phyloP scores from a whole-genome alignment of 53 echinoderm and acorn worm species.

The Pentamera pediparva region DNA sequence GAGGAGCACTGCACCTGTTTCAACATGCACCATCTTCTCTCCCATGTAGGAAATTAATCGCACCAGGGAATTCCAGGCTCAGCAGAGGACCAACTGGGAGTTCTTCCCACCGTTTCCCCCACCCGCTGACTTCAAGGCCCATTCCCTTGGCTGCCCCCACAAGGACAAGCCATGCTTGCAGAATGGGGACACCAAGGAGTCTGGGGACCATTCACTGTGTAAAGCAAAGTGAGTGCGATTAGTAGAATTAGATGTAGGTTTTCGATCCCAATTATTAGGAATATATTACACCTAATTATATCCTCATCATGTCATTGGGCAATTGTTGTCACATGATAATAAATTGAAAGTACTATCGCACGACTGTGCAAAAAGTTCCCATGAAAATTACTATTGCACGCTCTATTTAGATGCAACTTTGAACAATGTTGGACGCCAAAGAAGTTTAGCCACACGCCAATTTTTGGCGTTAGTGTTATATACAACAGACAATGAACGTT shows the following conservation, averaged over 20 bases:
- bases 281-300: not conserved
- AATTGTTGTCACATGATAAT: not conserved
- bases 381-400: too few species aligned
- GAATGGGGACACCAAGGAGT: not conserved
- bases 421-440: too few species aligned
- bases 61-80: constrained; percentile 20
- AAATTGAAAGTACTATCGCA: too few species aligned
- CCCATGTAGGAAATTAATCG: constrained; percentile 14
- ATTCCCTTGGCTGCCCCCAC: constrained; percentile 13
- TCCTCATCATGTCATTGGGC: not conserved
- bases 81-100: constrained; percentile 9
- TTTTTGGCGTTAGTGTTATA: too few species aligned
- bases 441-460: too few species aligned
- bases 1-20: too few species aligned
- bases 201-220: not conserved
- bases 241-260: not conserved
- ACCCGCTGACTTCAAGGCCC: constrained; percentile 3
- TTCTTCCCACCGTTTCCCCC: constrained; percentile 29
- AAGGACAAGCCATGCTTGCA: not conserved
- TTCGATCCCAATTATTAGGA: not conserved
- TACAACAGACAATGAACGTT: too few species aligned
- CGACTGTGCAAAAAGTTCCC: too few species aligned
- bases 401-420: too few species aligned
- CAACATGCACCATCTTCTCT: not conserved
- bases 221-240: constrained; percentile 16